Base-by-base conservation (phyloP, 2,888 invertebrate genomes). In the Thalpophila matura region DNA sequence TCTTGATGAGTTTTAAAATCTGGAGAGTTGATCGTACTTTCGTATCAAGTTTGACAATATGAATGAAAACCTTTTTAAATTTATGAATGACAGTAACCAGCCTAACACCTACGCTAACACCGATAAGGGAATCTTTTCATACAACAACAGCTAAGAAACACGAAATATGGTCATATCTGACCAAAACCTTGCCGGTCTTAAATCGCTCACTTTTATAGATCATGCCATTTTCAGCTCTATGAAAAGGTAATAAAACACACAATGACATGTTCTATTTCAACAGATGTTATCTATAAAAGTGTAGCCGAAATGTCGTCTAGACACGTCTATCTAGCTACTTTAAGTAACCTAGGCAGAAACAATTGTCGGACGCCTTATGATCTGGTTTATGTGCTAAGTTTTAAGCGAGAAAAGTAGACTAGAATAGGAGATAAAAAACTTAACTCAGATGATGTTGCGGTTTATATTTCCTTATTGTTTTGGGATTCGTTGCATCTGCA, bases 271-370 rank as follows among this genome's bases (percentile, higher is more conserved):
- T 24, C 29, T 33, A 27, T 24, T 43, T 35, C 18, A 40, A 33
- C 29, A 64, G 81, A 81, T 79, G 7, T 37, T 78, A 79, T 79
- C 79, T 73, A n/a, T 57, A 59, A 80, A 79, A 69, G 68, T 46
- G 29, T 62, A 57, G 70, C 81, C 76, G 81, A 75, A 78, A 75
- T 66, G 60, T 43, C 43, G 75, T 75, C 64, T 75, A 78, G 81
- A 75, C 76, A 42, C 14, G 73, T 72, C 16, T 35, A 38, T 58
- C 18, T 47, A 40, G 58, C 46, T 62, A 64, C 61, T 62, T 62
- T 22, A 47, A 56, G 33, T 56, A 47, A 47, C 51, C 50, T 64
- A 60, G 54, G 47, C 37, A n/a, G 18, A 26, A 70, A 59, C 61
- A 49, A 61, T 70, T 64, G 63, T 47, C 35, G 27, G 58, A 38